Percentiles rank a stretch among this genome's conserved stretches.
Evolutionary conservation across 2,888 invertebrate genomes (phyloP).

Genomic region (Dolichopus griseipennis): DNA sequence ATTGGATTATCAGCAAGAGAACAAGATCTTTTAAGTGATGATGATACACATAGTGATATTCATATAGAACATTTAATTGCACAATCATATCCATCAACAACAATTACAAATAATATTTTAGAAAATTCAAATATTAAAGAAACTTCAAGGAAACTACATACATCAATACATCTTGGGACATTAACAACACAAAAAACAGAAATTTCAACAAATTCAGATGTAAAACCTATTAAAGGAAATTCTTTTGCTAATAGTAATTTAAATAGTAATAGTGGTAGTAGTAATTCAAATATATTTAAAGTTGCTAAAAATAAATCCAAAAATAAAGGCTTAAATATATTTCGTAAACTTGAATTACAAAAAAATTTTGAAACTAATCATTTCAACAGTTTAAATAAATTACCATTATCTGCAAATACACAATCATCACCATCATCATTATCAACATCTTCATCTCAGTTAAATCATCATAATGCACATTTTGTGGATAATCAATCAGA

Average conservation of each 20-base stretch:
- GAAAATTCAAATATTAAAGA: not conserved
- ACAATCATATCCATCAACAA: conserved; percentile 15
- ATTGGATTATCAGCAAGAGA: conserved; percentile 36
- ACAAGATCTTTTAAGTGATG: conserved; percentile 31
- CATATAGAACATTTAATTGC: conserved; percentile 20
- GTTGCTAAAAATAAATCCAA: conserved; percentile 33
- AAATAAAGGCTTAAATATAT: conserved; percentile 33
- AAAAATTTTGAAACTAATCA: conserved; percentile 30
- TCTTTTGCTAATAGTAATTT: conserved; percentile 11
- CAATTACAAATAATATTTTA: conserved; percentile 14
- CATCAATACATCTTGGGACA: not conserved
- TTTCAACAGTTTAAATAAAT: conserved; percentile 37
- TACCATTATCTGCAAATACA: conserved; percentile 24
- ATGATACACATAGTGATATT: conserved; percentile 14
- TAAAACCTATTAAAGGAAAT: not conserved
- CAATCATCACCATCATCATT: conserved; percentile 12
- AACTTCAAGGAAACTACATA: not conserved
- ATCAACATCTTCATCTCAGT: not conserved
- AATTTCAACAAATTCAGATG: not conserved
- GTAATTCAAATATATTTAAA: conserved; percentile 34
- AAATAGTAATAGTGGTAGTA: conserved; percentile 18
- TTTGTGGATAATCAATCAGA: conserved; percentile 16
- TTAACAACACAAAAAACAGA: no score
- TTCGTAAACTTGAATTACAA: conserved; percentile 33
- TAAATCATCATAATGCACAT: not conserved